A percentile compares a stretch with the other conserved stretches of the same genome.
phyloP scores from a whole-genome alignment of 2,797 vertebrate species.

The Dermochelys coriacea region DNA sequence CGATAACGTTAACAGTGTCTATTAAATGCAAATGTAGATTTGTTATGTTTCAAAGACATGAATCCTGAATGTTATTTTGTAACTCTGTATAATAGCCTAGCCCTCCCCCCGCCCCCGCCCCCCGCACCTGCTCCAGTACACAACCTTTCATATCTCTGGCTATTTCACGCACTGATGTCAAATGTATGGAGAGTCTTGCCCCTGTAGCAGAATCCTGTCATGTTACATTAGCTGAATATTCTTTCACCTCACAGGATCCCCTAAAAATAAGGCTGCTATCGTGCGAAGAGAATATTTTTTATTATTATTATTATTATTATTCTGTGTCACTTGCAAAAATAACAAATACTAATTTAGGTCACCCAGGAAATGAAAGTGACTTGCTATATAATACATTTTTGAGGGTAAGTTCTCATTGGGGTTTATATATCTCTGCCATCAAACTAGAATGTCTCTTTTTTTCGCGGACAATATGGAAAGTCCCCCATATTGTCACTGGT shows the following conservation, averaged over 20 bases:
- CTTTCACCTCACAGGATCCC: neutral
- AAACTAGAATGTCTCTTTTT: slow-evolving; percentile 47
- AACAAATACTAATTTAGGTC: neutral
- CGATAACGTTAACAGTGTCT: neutral
- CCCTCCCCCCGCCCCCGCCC: too few relatives aligned
- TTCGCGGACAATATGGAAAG: slow-evolving; percentile 28
- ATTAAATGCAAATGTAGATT: slow-evolving; percentile 15
- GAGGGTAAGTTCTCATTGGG: slow-evolving; percentile 10
- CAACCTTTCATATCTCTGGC: neutral
- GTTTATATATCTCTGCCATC: slow-evolving; percentile 11
- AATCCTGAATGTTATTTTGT: neutral
- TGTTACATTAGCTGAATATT: neutral
- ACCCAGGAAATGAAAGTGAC: neutral
- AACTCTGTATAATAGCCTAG: neutral
- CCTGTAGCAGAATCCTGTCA: neutral
- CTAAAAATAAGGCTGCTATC: slow-evolving; percentile 33
- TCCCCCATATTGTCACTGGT: slow-evolving; percentile 7
- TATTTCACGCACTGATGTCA: slow-evolving; percentile 30
- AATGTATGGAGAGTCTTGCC: slow-evolving; percentile 10
- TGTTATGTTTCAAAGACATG: neutral
- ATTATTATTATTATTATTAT: neutral
- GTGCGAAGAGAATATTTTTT: neutral
- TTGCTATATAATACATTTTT: neutral
- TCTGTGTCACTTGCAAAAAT: neutral
- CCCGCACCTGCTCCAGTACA: neutral